Conservation (phyloP, 2,888 invertebrate genomes). For the Oligia latruncula region DNA sequence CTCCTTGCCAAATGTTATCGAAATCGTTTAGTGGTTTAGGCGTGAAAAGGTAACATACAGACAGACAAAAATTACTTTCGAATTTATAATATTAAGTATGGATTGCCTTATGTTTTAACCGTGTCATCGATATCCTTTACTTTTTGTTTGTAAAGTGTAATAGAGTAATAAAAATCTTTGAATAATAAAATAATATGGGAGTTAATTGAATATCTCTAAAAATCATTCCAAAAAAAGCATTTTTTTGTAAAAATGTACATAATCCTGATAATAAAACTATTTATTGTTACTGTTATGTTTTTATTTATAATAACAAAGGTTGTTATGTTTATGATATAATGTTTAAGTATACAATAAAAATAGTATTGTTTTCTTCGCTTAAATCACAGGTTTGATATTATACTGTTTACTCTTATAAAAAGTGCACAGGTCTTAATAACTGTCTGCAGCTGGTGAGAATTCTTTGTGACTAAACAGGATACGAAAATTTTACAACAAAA, state of each 20-base stretch:
- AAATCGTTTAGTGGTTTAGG: background rate
- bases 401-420: constrained; percentile 1
- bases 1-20: background rate
- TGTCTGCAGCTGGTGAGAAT: constrained; percentile 1
- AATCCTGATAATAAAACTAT: constrained; percentile 60
- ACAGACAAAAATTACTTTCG: no score
- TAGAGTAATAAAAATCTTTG: background rate
- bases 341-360: constrained; percentile 9
- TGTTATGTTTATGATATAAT: constrained; percentile 7
- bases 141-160: constrained; percentile 22
- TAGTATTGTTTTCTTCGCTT: constrained; percentile 39
- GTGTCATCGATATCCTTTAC: background rate
- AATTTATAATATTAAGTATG: background rate
- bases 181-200: background rate
- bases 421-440: background rate
- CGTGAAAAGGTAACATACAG: background rate
- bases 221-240: constrained; percentile 44
- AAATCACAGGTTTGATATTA: constrained; percentile 57
- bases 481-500: background rate
- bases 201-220: constrained; percentile 11
- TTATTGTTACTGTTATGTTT: constrained; percentile 55
- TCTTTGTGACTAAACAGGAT: background rate
- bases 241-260: constrained; percentile 60
- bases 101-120: constrained; percentile 7
- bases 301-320: constrained; percentile 49